These are phyloP conservation scores for Torymus texanus DNA, from an alignment of 2,888 invertebrate genomes.

Conservation along the genomic window DNA sequence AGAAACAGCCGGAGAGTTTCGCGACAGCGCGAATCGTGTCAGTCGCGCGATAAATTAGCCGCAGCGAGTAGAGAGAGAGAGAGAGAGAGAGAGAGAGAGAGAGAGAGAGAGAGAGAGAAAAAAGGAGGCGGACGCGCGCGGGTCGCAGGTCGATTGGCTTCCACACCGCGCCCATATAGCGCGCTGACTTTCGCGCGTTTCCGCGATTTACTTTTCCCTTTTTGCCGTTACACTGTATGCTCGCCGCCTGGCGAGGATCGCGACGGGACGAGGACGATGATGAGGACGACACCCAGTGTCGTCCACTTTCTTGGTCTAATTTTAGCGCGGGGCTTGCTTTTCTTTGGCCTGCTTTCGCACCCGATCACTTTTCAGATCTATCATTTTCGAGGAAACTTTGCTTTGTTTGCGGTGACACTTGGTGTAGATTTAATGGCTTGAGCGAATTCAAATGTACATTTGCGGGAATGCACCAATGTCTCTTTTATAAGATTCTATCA, in stretches of 20 bases:
- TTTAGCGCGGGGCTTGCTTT: constrained; percentile 1
- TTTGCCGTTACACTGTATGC: constrained; percentile 1
- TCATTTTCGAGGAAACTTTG: neutral
- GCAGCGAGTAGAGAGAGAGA: constrained; percentile 10
- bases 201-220: constrained; percentile 30
- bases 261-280: neutral
- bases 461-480: too few species aligned
- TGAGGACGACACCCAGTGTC: constrained; percentile 2
- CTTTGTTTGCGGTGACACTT: too few species aligned
- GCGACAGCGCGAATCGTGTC: constrained; percentile 49
- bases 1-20: constrained; percentile 31
- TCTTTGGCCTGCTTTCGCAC: constrained; percentile 14
- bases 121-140: neutral
- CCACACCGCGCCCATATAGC: neutral
- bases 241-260: neutral
- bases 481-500: too few species aligned
- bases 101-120: neutral
- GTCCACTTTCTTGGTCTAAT: constrained; percentile 34
- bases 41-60: neutral
- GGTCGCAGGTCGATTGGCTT: constrained; percentile 32
- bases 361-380: neutral
- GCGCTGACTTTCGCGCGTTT: constrained; percentile 9
- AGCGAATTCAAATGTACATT: too few species aligned
- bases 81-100: too few species aligned
- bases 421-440: too few species aligned